These are phyloP conservation scores for Hirudinaria manillensis DNA, from an alignment of 2,888 invertebrate species.

Conservation along the genomic window DNA sequence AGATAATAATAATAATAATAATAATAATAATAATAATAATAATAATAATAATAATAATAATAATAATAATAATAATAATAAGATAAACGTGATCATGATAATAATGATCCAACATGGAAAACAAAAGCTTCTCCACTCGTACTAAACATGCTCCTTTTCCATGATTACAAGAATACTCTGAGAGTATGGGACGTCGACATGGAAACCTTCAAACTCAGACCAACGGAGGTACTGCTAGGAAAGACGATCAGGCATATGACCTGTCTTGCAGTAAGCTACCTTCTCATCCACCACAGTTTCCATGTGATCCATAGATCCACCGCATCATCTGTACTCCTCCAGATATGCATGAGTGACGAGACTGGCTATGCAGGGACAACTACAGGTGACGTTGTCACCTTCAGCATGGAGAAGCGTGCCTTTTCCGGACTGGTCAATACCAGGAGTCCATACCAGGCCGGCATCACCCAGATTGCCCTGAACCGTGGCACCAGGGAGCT, in stretches of 20 bases:
- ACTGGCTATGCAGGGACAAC: slow-evolving; percentile 19
- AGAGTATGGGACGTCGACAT: slow-evolving; percentile 56
- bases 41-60: neutral
- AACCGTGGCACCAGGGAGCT: slow-evolving; percentile 11
- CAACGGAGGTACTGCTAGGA: neutral
- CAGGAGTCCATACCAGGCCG: neutral
- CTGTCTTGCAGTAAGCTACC: slow-evolving; percentile 8
- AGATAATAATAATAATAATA: neutral
- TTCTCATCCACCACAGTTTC: neutral
- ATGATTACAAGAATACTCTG: slow-evolving; percentile 50
- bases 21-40: too few relatives aligned
- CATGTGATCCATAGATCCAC: neutral
- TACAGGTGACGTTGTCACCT: slow-evolving; percentile 1
- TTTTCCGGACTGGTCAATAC: neutral
- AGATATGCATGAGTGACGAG: slow-evolving; percentile 11
- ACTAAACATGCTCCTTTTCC: neutral
- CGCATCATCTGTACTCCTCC: too few relatives aligned
- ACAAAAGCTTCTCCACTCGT: neutral
- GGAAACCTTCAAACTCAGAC: neutral
- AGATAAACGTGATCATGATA: too few relatives aligned
- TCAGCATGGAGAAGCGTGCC: slow-evolving; percentile 11
- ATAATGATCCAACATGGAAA: too few relatives aligned
- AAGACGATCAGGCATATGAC: neutral
- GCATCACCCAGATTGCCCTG: neutral
- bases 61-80: too few relatives aligned